These are phyloP conservation scores for Therioaphis trifolii DNA, from an alignment of 2,888 invertebrate species.

Conservation along the genomic window DNA sequence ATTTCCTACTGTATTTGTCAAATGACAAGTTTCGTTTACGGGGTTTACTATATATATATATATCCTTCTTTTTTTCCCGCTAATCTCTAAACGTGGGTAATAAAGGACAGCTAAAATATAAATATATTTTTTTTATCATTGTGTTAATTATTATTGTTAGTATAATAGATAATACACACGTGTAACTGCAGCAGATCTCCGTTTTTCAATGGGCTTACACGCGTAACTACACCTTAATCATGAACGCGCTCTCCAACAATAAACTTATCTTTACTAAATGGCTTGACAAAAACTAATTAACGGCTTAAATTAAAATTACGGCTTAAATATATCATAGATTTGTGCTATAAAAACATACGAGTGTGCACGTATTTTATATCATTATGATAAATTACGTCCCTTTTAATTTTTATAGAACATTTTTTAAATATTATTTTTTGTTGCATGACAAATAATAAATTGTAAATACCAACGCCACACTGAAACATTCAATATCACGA, in stretches of 20 bases:
- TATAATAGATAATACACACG: conserved; percentile 46
- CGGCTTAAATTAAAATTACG: neutral
- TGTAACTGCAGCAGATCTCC: neutral
- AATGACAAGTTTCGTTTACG: no score
- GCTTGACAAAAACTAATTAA: conserved; percentile 6
- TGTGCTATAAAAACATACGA: no score
- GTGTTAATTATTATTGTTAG: conserved; percentile 35
- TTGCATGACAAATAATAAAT: no score
- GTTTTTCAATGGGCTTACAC: conserved; percentile 32
- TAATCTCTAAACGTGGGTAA: conserved; percentile 3
- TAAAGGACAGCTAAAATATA: neutral
- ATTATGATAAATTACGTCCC: no score
- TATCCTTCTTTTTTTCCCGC: neutral
- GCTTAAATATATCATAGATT: neutral
- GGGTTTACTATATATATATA: no score
- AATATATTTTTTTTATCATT: no score
- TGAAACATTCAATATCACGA: no score
- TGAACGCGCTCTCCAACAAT: conserved; percentile 33
- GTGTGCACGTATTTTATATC: no score
- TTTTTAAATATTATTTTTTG: no score
- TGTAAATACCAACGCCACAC: no score
- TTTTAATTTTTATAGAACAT: no score
- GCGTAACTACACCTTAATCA: conserved; percentile 12
- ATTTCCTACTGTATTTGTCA: no score
- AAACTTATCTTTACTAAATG: neutral